Percentiles rank a stretch among this genome's conserved stretches.
Evolutionary conservation across 2,797 vertebrate species (phyloP).

Genomic region (Syngnathus rostellatus): DNA sequence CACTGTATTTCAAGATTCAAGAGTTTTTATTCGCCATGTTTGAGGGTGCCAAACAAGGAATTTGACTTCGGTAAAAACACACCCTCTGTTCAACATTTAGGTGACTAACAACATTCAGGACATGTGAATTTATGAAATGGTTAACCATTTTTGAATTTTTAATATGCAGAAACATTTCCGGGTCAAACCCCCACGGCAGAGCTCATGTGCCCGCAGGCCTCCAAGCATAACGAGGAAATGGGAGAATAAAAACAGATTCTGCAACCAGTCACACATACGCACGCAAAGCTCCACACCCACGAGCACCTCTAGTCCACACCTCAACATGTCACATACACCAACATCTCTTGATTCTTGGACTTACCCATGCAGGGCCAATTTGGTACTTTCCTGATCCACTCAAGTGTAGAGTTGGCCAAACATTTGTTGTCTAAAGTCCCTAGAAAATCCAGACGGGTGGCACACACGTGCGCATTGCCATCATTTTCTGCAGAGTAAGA

Average conservation of each 20-base stretch:
- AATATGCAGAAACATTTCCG: too few relatives aligned
- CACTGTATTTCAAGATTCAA: too few relatives aligned
- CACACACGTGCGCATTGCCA: not conserved
- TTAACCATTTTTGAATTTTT: too few relatives aligned
- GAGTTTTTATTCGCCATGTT: too few relatives aligned
- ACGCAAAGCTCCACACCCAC: not conserved
- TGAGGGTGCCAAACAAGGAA: too few relatives aligned
- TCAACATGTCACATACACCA: not conserved
- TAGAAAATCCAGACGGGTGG: constrained; percentile 51
- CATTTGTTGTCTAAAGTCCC: constrained; percentile 66
- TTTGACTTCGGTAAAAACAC: too few relatives aligned
- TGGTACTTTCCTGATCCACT: constrained; percentile 73
- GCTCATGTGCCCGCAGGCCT: not conserved
- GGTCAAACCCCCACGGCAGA: too few relatives aligned
- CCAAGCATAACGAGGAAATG: not conserved
- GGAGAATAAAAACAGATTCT: not conserved
- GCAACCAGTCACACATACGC: not conserved
- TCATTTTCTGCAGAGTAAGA: not conserved
- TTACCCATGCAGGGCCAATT: constrained; percentile 65
- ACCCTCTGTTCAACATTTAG: too few relatives aligned
- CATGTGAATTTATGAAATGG: too few relatives aligned
- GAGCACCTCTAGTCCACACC: not conserved
- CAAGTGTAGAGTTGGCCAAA: constrained; percentile 53
- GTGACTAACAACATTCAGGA: too few relatives aligned
- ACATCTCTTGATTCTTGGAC: constrained; percentile 34